phyloP scores from a whole-genome alignment of 2,888 invertebrate genomes.

The Agrochola litura region DNA sequence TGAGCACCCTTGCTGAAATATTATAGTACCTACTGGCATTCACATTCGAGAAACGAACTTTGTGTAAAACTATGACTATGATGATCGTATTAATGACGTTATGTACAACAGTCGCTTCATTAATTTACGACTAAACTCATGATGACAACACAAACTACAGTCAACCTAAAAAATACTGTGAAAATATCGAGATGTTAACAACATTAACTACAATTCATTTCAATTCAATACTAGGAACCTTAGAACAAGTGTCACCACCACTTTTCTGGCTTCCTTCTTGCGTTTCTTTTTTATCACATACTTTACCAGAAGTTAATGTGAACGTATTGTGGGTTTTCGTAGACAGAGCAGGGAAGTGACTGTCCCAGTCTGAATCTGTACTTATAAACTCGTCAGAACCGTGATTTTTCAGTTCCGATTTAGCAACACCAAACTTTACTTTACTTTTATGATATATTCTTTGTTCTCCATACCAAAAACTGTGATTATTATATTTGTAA shows the following conservation, averaged over 20 bases:
- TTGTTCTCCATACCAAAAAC: constrained; percentile 84
- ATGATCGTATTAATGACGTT: constrained; percentile 5
- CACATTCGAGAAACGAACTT: background rate
- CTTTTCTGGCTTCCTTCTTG: constrained; percentile 84
- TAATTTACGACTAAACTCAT: background rate
- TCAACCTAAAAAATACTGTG: constrained; percentile 10
- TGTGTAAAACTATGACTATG: constrained; percentile 11
- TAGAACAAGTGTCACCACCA: constrained; percentile 83
- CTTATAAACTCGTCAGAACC: constrained; percentile 84
- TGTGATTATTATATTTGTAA: constrained; percentile 72
- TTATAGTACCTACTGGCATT: background rate
- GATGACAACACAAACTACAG: constrained; percentile 25
- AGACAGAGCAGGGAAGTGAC: constrained; percentile 85
- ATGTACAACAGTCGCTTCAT: background rate
- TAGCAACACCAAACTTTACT: constrained; percentile 71
- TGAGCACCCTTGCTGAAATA: background rate
- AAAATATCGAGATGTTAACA: constrained; percentile 15
- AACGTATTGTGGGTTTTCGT: constrained; percentile 87
- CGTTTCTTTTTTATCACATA: constrained; percentile 80
- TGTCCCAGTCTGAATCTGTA: constrained; percentile 86
- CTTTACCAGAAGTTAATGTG: constrained; percentile 83
- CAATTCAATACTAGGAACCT: constrained; percentile 74
- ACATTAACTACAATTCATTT: constrained; percentile 49
- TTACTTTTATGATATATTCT: constrained; percentile 85
- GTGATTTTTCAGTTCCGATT: constrained; percentile 77